These are phyloP conservation scores for Drosophila repleta DNA, from an alignment of 1,140 invertebrate genomes.

Conservation along the genomic window DNA sequence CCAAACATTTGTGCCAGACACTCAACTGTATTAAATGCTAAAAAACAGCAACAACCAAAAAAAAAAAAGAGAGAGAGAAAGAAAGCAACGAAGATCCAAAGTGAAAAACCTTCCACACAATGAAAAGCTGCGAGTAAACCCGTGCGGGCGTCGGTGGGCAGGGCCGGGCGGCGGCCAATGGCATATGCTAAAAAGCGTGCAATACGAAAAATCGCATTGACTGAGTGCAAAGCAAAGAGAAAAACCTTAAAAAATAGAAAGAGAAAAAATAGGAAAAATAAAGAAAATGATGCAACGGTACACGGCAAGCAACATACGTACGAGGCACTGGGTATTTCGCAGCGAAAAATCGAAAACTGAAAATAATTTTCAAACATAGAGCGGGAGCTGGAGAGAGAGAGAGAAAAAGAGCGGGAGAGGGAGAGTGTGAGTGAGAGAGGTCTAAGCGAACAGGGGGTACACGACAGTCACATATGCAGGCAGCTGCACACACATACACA, in stretches of 20 bases:
- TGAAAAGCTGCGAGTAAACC: constrained; percentile 71
- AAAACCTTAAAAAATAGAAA: constrained; percentile 44
- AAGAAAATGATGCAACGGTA: constrained; percentile 46
- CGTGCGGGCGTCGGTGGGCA: neutral
- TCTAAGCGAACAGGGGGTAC: constrained; percentile 11
- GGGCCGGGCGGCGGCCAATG: constrained; percentile 63
- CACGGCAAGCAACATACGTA: constrained; percentile 55
- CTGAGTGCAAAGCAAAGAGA: constrained; percentile 43
- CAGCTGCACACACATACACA: constrained; percentile 63
- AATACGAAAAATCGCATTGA: constrained; percentile 72
- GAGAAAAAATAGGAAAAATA: constrained; percentile 39
- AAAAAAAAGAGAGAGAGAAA: neutral
- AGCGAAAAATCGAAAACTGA: constrained; percentile 82
- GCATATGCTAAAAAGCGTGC: constrained; percentile 81
- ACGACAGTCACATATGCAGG: constrained; percentile 71
- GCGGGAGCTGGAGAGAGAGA: constrained; percentile 6
- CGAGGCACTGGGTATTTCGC: constrained; percentile 79
- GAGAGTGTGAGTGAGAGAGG: neutral
- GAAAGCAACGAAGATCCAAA: constrained; percentile 50
- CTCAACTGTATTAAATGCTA: constrained; percentile 83
- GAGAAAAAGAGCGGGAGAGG: neutral
- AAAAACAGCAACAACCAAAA: constrained; percentile 71
- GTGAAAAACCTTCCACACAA: constrained; percentile 81
- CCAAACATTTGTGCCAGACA: constrained; percentile 82
- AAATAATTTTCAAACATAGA: constrained; percentile 77